These are phyloP conservation scores for Drosophila mimetica DNA, from an alignment of 2,888 invertebrate species.

Conservation along the genomic window DNA sequence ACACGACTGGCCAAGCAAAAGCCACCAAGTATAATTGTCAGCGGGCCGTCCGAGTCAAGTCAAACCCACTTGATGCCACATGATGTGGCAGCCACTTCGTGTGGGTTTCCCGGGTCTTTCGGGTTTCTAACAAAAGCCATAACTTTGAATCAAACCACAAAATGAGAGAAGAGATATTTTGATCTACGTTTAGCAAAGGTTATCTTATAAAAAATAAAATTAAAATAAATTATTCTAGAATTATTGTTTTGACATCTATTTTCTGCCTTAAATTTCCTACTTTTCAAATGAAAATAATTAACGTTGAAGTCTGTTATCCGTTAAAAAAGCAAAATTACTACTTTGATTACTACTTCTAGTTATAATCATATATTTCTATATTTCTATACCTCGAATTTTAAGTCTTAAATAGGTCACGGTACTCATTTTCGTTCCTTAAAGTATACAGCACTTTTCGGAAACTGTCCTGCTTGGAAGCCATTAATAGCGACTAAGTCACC, in stretches of 20 bases:
- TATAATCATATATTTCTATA: no score
- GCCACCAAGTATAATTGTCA: conserved; percentile 52
- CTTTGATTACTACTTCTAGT: no score
- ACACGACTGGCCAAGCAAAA: conserved; percentile 7
- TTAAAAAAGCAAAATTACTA: no score
- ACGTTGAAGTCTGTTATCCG: no score
- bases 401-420: no score
- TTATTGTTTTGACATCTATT: neutral
- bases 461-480: conserved; percentile 21
- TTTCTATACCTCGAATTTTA: no score
- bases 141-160: conserved; percentile 5
- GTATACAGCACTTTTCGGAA: neutral
- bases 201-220: neutral
- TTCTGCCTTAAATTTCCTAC: no score
- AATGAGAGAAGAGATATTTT: neutral
- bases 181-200: neutral
- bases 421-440: no score
- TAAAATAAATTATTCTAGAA: neutral
- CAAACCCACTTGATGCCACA: conserved; percentile 9
- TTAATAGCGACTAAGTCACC: conserved; percentile 18
- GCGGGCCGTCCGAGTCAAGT: conserved; percentile 38
- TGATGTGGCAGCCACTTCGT: conserved; percentile 37
- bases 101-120: conserved; percentile 40
- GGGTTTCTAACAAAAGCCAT: neutral
- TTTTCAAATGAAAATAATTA: no score